Percentiles rank a stretch among this genome's conserved stretches.
These are phyloP conservation scores for Poeciliopsis turneri DNA, from an alignment of 2,797 vertebrate species.

Conservation along the genomic window DNA sequence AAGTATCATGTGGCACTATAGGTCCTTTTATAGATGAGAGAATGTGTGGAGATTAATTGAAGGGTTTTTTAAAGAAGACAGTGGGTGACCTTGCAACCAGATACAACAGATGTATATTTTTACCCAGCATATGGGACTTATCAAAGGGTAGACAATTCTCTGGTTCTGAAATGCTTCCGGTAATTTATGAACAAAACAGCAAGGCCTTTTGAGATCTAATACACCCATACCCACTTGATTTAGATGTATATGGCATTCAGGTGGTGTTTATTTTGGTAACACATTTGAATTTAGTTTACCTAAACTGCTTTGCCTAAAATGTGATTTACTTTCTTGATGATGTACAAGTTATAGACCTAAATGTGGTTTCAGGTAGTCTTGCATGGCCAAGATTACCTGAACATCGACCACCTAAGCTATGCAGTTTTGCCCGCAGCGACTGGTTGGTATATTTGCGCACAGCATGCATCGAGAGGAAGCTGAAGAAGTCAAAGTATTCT, in stretches of 20 bases:
- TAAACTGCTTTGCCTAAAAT: background rate
- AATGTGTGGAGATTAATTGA: slow-evolving; percentile 4
- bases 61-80: background rate
- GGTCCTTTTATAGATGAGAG: slow-evolving; percentile 7
- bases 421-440: background rate
- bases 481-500: background rate
- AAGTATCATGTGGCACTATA: slow-evolving; percentile 8
- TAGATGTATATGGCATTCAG: background rate
- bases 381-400: background rate
- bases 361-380: background rate
- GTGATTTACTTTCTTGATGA: background rate
- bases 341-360: background rate
- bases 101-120: slow-evolving; percentile 3
- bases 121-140: background rate
- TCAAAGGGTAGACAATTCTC: slow-evolving; percentile 1
- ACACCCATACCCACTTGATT: background rate
- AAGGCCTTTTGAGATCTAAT: background rate
- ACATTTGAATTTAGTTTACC: background rate
- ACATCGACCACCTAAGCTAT: background rate
- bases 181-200: background rate
- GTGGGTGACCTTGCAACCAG: slow-evolving; percentile 2
- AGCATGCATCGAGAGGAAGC: background rate
- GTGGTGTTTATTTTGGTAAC: background rate
- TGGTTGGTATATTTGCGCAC: background rate
- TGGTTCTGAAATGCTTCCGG: background rate